Conservation (phyloP, 1,140 invertebrate genomes). For the Heliconius nattereri region DNA sequence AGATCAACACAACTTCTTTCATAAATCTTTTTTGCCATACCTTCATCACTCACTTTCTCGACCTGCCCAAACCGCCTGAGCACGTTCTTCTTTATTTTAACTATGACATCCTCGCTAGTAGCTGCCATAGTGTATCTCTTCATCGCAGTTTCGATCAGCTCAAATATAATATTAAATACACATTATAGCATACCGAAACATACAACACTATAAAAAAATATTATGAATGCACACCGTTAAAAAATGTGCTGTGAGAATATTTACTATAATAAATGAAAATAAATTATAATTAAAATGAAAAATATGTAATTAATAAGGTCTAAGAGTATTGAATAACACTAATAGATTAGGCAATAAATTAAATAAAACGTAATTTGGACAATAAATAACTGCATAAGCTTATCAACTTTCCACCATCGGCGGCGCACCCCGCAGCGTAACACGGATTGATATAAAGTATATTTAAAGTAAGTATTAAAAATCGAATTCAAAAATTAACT, state of each 20-base stretch:
- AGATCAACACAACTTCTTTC: too few species aligned
- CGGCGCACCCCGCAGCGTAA: constrained; percentile 52
- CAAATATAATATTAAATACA: too few species aligned
- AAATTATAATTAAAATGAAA: constrained; percentile 10
- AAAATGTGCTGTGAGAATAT: constrained; percentile 5
- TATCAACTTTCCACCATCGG: constrained; percentile 56
- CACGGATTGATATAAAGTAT: constrained; percentile 54
- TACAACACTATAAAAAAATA: too few species aligned
- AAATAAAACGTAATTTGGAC: constrained; percentile 34
- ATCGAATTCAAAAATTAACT: not conserved
- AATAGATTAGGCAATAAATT: constrained; percentile 40
- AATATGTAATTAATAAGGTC: constrained; percentile 17
- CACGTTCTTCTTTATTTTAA: too few species aligned
- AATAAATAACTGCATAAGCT: constrained; percentile 36
- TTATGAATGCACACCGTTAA: not conserved
- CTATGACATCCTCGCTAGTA: too few species aligned
- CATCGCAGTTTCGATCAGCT: too few species aligned
- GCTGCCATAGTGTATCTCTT: too few species aligned
- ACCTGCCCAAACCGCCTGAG: too few species aligned
- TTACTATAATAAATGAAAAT: not conserved
- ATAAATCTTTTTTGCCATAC: too few species aligned
- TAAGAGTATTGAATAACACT: constrained; percentile 35
- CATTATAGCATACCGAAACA: too few species aligned
- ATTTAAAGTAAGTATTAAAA: not conserved
- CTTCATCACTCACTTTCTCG: too few species aligned